Percentiles rank a stretch among this genome's conserved stretches.
Conservation (phyloP, 2,888 invertebrate genomes). For the Teleogryllus oceanicus region DNA sequence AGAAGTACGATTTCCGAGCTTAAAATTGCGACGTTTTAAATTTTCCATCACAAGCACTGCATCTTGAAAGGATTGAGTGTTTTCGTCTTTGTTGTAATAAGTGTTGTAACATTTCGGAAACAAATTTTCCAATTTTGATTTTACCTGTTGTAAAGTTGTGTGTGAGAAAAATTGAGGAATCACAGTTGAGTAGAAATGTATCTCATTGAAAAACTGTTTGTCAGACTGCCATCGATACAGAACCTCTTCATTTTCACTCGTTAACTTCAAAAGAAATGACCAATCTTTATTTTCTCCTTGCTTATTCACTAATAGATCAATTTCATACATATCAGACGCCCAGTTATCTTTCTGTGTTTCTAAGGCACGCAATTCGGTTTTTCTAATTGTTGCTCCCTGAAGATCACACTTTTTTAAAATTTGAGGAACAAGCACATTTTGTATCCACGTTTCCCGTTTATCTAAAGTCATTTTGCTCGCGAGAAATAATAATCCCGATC, state of each 20-base stretch:
- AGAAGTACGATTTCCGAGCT: neutral
- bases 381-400: too few relatives aligned
- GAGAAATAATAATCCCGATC: too few relatives aligned
- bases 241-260: neutral
- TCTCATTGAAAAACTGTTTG: constrained; percentile 6
- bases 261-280: neutral
- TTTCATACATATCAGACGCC: neutral
- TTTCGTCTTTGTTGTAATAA: neutral
- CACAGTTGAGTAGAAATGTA: neutral
- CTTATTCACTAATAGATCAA: neutral
- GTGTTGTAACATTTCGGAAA: neutral
- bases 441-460: too few relatives aligned
- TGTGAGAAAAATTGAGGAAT: neutral
- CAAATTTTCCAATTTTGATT: neutral
- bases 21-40: neutral
- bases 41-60: neutral
- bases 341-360: neutral
- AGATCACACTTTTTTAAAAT: too few relatives aligned
- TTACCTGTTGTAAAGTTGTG: neutral
- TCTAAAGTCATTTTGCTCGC: too few relatives aligned
- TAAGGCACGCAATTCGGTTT: neutral
- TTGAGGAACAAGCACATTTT: too few relatives aligned
- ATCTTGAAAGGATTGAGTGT: neutral
- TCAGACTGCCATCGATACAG: neutral
- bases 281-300: neutral